Conservation (phyloP, 2,888 invertebrate genomes). For the Drosophila fulvimacula region DNA sequence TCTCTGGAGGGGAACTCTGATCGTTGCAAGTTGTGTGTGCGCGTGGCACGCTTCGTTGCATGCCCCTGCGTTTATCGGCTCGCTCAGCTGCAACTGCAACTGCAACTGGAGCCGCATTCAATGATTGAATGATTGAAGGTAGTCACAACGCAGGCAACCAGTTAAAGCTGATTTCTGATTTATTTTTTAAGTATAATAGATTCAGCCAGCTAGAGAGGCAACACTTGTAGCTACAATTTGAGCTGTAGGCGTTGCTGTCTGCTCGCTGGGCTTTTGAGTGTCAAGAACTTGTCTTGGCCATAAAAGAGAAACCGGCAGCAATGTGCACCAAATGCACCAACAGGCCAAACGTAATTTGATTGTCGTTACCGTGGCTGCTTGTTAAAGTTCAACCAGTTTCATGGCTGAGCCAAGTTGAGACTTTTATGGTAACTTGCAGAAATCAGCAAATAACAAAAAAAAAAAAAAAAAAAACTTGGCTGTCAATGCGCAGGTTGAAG, state of each 20-base stretch:
- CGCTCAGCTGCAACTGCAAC: slow-evolving; percentile 59
- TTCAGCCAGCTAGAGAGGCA: slow-evolving; percentile 6
- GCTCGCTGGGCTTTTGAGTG: slow-evolving; percentile 71
- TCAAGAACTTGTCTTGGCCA: slow-evolving; percentile 79
- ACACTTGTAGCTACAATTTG: slow-evolving; percentile 35
- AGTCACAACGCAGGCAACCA: slow-evolving; percentile 23
- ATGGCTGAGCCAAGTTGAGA: slow-evolving; percentile 44
- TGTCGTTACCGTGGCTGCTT: slow-evolving; percentile 22
- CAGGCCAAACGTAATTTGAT: slow-evolving; percentile 42
- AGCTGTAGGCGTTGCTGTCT: slow-evolving; percentile 54
- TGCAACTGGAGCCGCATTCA: slow-evolving; percentile 19
- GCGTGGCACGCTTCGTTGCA: slow-evolving; percentile 70
- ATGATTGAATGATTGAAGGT: slow-evolving; percentile 54
- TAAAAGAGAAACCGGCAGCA: slow-evolving; percentile 79
- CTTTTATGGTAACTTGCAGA: slow-evolving; percentile 76
- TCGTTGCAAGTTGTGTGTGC: slow-evolving; percentile 35
- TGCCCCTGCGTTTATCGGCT: slow-evolving; percentile 63
- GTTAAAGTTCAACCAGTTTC: slow-evolving; percentile 62
- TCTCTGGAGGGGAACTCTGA: slow-evolving; percentile 1
- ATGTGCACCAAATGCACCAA: slow-evolving; percentile 75
- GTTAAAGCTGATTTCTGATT: slow-evolving; percentile 29
- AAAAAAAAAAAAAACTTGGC: slow-evolving; percentile 56
- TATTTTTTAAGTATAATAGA: slow-evolving; percentile 7
- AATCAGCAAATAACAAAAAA: slow-evolving; percentile 70
- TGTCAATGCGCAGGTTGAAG: slow-evolving; percentile 68